phyloP scores from a whole-genome alignment of 2,888 invertebrate genomes.

The Allacma fusca region DNA sequence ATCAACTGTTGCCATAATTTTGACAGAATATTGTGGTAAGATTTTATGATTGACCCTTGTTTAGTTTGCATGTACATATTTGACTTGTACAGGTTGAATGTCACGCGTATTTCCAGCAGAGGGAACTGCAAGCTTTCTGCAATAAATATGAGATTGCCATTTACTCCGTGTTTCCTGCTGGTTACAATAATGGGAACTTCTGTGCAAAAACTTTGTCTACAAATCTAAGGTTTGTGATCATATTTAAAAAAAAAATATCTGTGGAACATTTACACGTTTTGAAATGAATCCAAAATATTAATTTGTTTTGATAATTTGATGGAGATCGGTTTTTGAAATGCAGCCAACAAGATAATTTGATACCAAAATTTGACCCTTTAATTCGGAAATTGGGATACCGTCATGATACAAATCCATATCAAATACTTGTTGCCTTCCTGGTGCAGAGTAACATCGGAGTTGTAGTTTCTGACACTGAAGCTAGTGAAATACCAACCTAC shows the following conservation, averaged over 20 bases:
- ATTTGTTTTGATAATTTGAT: too few species aligned
- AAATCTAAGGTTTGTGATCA: neutral
- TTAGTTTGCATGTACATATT: too few species aligned
- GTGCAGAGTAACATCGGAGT: constrained; percentile 10
- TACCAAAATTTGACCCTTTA: neutral
- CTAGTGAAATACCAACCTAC: neutral
- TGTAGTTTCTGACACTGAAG: neutral
- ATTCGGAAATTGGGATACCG: neutral
- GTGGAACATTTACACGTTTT: too few species aligned
- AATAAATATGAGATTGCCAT: constrained; percentile 73
- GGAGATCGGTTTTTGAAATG: too few species aligned
- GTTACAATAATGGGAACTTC: constrained; percentile 45
- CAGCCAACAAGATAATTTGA: neutral
- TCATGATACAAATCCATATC: neutral
- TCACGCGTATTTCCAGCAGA: constrained; percentile 79
- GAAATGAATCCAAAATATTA: too few species aligned
- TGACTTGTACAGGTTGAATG: constrained; percentile 72
- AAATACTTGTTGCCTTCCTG: constrained; percentile 19
- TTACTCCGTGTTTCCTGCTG: constrained; percentile 79
- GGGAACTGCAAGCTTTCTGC: constrained; percentile 71
- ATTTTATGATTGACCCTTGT: too few species aligned
- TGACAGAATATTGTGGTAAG: too few species aligned
- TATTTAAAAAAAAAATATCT: neutral
- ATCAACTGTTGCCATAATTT: too few species aligned
- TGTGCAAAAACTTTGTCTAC: neutral